These are phyloP conservation scores for Paramuricea clavata DNA, from an alignment of 92 coral and sea anemone genomes.

Conservation along the genomic window DNA sequence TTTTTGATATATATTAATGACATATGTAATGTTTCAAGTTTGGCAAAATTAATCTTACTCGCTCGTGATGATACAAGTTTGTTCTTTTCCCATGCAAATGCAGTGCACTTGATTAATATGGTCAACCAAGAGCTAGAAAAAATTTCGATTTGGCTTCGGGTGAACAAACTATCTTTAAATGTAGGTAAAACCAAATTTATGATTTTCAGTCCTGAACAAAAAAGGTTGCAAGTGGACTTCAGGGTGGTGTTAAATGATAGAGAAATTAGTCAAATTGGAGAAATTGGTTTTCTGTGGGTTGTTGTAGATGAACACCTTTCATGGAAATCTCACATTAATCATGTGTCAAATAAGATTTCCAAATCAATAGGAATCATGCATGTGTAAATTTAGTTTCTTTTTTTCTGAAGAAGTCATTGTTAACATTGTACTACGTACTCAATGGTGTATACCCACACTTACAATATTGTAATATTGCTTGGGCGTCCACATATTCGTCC, in stretches of 20 bases:
- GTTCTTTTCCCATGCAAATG: neutral
- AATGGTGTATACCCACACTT: constrained; percentile 2
- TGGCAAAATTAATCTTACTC: constrained; percentile 19
- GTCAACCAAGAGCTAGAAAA: neutral
- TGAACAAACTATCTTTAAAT: neutral
- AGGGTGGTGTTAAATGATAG: neutral
- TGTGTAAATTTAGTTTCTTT: too few species aligned
- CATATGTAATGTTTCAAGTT: constrained; percentile 17
- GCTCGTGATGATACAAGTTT: too few species aligned
- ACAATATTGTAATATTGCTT: neutral
- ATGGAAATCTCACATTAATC: too few species aligned
- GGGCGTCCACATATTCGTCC: neutral
- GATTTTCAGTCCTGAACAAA: too few species aligned
- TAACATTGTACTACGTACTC: neutral
- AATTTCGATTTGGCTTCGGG: neutral
- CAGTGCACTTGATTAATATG: neutral
- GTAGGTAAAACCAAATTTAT: too few species aligned
- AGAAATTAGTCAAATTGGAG: neutral
- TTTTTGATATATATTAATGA: constrained; percentile 28
- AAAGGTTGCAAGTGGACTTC: neutral
- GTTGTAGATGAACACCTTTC: too few species aligned
- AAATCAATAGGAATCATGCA: too few species aligned
- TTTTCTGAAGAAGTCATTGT: neutral
- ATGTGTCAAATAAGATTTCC: too few species aligned
- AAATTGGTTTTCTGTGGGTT: neutral